These are phyloP conservation scores for Pantala flavescens DNA, from an alignment of 1,140 invertebrate genomes.

Conservation along the genomic window DNA sequence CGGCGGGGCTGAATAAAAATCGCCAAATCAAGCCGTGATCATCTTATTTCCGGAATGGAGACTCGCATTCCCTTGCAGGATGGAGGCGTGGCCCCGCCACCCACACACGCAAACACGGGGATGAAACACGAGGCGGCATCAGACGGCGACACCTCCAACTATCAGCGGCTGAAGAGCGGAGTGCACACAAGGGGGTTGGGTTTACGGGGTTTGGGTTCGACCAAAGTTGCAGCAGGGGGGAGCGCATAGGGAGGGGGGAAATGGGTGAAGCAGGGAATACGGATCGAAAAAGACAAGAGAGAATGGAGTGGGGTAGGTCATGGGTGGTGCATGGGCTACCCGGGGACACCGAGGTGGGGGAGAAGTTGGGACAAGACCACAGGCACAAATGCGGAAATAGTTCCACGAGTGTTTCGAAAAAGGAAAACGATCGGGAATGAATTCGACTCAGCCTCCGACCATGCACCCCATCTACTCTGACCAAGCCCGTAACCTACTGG, in stretches of 20 bases:
- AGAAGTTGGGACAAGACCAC: conserved; percentile 8
- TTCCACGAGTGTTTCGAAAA: conserved; percentile 29
- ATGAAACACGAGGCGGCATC: neutral
- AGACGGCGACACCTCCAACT: neutral
- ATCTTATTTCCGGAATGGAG: conserved; percentile 1
- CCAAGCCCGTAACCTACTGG: no score
- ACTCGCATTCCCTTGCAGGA: neutral
- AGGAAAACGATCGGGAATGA: neutral
- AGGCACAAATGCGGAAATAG: conserved; percentile 28
- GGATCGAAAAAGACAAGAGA: conserved; percentile 25
- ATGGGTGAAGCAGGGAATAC: conserved; percentile 18
- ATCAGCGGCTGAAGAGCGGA: neutral
- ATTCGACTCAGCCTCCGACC: no score
- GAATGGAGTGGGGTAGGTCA: conserved; percentile 10
- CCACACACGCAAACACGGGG: neutral
- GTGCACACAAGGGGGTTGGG: neutral
- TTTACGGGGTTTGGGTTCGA: conserved; percentile 23
- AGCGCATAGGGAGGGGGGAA: conserved; percentile 18
- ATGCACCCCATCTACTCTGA: no score
- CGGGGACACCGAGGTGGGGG: conserved; percentile 12
- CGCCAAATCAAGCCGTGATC: conserved; percentile 3
- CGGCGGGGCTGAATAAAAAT: neutral
- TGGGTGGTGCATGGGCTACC: neutral
- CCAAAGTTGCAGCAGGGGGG: conserved; percentile 25
- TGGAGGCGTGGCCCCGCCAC: neutral